phyloP scores from a whole-genome alignment of 1,140 invertebrate species.

The Habropoda laboriosa region DNA sequence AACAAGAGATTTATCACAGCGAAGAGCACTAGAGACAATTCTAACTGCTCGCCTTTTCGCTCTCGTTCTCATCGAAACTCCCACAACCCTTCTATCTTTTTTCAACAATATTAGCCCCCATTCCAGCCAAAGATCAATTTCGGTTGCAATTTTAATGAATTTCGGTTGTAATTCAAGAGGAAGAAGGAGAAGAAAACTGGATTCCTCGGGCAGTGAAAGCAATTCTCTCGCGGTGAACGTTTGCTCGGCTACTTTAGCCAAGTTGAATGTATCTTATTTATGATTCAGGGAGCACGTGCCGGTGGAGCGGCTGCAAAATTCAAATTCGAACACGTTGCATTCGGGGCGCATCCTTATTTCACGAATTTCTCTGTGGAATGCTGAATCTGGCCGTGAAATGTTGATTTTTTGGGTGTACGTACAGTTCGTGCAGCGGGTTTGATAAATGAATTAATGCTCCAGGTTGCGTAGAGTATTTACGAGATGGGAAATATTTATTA shows the following conservation, averaged over 20 bases:
- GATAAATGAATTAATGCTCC: too few relatives aligned
- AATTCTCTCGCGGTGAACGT: background rate
- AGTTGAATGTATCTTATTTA: background rate
- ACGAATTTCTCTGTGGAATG: background rate
- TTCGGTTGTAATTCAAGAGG: background rate
- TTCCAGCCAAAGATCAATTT: background rate
- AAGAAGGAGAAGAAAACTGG: background rate
- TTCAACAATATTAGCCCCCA: background rate
- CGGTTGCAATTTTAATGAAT: background rate
- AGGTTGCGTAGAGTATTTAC: too few relatives aligned
- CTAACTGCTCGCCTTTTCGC: background rate
- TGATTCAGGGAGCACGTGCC: background rate
- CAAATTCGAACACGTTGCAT: conserved; percentile 4
- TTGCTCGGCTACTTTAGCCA: background rate
- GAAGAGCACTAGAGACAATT: background rate
- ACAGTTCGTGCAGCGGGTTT: too few relatives aligned
- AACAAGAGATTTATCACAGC: background rate
- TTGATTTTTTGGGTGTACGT: too few relatives aligned
- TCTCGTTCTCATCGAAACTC: background rate
- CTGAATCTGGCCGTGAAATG: background rate
- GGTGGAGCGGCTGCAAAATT: background rate
- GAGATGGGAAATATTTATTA: too few relatives aligned
- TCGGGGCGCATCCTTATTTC: background rate
- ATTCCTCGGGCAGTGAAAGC: background rate
- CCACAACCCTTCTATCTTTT: background rate